Evolutionary conservation across 2,113 vertebrate species (phyloP), one percentile per base, ranked within the genome.

Genomic region (cattle (Bos taurus)): DNA sequence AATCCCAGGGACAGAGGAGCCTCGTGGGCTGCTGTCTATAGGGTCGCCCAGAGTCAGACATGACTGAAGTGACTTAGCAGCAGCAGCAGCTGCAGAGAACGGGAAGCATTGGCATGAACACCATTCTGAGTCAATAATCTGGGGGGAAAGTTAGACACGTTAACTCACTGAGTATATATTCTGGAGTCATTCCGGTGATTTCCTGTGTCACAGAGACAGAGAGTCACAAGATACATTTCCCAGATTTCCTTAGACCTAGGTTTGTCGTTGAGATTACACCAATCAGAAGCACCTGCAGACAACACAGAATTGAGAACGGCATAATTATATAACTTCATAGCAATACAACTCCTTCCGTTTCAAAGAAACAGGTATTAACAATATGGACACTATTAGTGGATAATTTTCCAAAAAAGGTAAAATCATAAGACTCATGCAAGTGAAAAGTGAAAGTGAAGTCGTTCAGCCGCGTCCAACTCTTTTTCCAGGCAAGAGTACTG

Each of bases 291-390:
- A 64, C 56, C 71, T 56, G 12, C 7, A 88, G 33, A 40, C 25
- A 74, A 60, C 12, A 16, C 30, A 62, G 43, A 94, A 28, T 43
- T 15, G 50, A 48, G 8, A 85, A 2, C 11, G 13, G 74, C 26
- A 36, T 7, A 64, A 86, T 74, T 85, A 17, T 92, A 64, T 43
- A 90, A 59, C 23, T 91, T 56, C 67, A 57, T 30, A 90, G 85
- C 21, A 59, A 88, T 78, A n/a, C 2, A 84, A 48, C 23, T 88
- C 64, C 9, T 88, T 74, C 33, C 16, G 80, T 12, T 57, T 74
- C 74, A 77, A 52, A 89, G 17, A 94, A 85, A 15, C 50, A 56
- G 46, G 14, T 48, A 36, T 89, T 25, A 17, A 36, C 1, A 74
- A 74, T 43, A 12, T 85, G 8, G 16, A 86, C 30, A 17, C 1